Evolutionary conservation across 2,113 vertebrate species (phyloP).

Genomic region (Hemiprocne comata): DNA sequence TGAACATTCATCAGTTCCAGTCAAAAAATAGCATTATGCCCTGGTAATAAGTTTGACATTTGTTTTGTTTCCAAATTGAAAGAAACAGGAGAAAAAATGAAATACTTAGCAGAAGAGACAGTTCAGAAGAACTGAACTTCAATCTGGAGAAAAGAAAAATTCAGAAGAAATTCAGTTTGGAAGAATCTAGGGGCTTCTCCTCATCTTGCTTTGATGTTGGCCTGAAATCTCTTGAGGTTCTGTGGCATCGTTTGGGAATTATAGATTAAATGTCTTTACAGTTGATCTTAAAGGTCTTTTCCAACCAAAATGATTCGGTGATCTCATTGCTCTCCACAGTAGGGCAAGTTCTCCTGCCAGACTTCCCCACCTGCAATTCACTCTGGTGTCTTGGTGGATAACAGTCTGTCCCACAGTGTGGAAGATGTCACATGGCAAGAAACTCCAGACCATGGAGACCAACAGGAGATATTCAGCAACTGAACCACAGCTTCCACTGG

Average conservation of each 20-base stretch:
- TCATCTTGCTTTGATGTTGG: neutral
- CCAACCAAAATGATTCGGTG: neutral
- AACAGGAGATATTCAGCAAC: neutral
- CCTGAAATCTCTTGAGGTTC: neutral
- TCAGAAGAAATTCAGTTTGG: neutral
- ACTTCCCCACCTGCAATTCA: neutral
- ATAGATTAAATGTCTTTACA: neutral
- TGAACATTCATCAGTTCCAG: neutral
- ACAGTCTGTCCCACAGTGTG: neutral
- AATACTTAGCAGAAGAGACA: neutral
- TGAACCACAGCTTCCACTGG: neutral
- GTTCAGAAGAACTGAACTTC: neutral
- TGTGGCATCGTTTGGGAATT: neutral
- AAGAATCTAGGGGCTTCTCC: neutral
- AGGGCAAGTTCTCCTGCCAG: neutral
- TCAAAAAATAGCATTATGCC: neutral
- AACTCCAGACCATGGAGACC: neutral
- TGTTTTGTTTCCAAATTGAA: neutral
- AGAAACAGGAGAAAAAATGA: neutral
- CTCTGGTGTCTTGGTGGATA: neutral
- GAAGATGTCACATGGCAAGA: neutral
- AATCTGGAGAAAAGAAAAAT: neutral
- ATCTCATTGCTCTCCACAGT: neutral
- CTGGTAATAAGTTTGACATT: neutral
- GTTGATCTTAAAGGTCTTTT: neutral